phyloP scores from a whole-genome alignment of 1,140 invertebrate genomes.

The Drosophila nannoptera region DNA sequence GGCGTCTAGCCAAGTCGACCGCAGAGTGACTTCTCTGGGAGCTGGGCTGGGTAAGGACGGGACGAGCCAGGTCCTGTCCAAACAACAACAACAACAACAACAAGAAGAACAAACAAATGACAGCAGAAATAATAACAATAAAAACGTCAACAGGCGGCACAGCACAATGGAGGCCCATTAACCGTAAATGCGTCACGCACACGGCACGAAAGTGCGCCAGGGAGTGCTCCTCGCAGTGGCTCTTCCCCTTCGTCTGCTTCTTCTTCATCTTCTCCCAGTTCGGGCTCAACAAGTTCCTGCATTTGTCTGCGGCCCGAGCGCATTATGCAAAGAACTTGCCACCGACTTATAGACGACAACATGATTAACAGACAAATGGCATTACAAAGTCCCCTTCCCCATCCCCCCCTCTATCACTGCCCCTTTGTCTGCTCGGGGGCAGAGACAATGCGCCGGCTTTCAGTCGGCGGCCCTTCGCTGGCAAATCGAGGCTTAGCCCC shows the following conservation, averaged over 20 bases:
- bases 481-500: slow-evolving; percentile 73
- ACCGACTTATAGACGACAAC: slow-evolving; percentile 70
- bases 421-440: slow-evolving; percentile 38
- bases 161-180: too few relatives aligned
- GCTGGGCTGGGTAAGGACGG: too few relatives aligned
- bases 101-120: too few relatives aligned
- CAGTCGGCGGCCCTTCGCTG: slow-evolving; percentile 47
- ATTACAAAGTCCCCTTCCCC: slow-evolving; percentile 63
- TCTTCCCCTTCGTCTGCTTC: slow-evolving; percentile 6
- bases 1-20: too few relatives aligned
- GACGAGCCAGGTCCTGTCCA: too few relatives aligned
- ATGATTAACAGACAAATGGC: slow-evolving; percentile 77
- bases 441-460: slow-evolving; percentile 62
- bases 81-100: too few relatives aligned
- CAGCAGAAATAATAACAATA: too few relatives aligned
- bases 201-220: slow-evolving; percentile 26
- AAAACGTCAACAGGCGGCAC: too few relatives aligned
- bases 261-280: slow-evolving; percentile 3
- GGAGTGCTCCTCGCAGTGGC: too few relatives aligned
- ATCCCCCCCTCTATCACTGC: slow-evolving; percentile 21
- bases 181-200: slow-evolving; percentile 70
- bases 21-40: too few relatives aligned
- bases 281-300: slow-evolving; percentile 66
- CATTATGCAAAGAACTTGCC: slow-evolving; percentile 69
- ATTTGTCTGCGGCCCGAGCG: slow-evolving; percentile 66